These are phyloP conservation scores for Solenodon paradoxus DNA, from an alignment of 2,113 vertebrate genomes.

Conservation along the genomic window DNA sequence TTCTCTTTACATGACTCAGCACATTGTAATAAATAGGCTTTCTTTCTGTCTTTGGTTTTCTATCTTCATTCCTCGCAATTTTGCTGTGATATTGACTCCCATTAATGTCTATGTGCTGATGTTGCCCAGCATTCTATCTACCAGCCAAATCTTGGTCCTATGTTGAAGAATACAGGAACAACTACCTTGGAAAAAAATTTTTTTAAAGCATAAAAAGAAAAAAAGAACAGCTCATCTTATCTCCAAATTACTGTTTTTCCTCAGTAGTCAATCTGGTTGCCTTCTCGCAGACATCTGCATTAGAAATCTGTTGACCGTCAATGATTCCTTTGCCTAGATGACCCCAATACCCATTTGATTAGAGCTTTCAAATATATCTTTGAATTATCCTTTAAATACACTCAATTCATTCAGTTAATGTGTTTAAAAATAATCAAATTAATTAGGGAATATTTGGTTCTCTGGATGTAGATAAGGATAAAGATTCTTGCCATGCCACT, in stretches of 20 bases:
- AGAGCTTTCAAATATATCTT: background rate
- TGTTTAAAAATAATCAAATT: background rate
- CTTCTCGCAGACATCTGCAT: background rate
- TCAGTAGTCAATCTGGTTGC: background rate
- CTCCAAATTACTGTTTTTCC: background rate
- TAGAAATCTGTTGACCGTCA: background rate
- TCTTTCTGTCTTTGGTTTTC: background rate
- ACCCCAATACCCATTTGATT: background rate
- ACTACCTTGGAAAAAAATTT: no score
- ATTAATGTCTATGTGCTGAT: background rate
- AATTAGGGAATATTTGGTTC: background rate
- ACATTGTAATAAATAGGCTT: background rate
- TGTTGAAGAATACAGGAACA: background rate
- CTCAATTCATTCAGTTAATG: background rate
- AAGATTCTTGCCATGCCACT: background rate
- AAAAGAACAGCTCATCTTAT: background rate
- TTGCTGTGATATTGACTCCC: background rate
- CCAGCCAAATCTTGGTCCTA: background rate
- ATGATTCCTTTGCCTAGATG: background rate
- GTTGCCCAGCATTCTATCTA: background rate
- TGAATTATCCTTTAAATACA: background rate
- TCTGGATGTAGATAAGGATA: background rate
- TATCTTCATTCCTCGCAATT: background rate
- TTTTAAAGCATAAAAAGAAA: no score
- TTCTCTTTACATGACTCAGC: background rate